These are phyloP conservation scores for Chloropsis cyanopogon DNA, from an alignment of 2,113 vertebrate genomes.

Conservation along the genomic window DNA sequence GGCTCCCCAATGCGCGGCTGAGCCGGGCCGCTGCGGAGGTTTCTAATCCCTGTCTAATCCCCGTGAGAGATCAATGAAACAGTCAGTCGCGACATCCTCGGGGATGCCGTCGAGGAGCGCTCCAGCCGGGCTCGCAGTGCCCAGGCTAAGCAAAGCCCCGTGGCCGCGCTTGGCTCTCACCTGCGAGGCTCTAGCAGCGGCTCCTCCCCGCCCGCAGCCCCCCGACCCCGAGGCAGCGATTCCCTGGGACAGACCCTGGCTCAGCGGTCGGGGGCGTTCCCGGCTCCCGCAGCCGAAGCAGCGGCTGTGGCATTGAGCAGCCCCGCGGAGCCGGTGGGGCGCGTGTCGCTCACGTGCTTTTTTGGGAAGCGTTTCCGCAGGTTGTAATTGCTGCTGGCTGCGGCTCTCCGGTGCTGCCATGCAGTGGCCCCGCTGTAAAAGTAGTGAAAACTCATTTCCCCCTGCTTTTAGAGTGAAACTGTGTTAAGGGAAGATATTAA, in stretches of 20 bases:
- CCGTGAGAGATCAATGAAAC: conserved; percentile 62
- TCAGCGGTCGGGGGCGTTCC: background rate
- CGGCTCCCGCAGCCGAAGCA: rapidly evolving
- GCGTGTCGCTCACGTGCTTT: background rate
- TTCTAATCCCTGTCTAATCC: conserved; percentile 70
- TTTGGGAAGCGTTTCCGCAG: background rate
- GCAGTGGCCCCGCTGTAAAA: background rate
- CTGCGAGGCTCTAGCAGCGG: background rate
- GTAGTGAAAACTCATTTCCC: background rate
- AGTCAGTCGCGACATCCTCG: conserved; percentile 33
- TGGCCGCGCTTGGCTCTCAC: background rate
- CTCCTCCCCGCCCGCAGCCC: background rate
- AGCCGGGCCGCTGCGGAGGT: conserved; percentile 23
- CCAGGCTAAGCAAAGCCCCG: background rate
- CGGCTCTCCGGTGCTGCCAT: background rate
- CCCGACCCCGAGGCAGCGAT: background rate
- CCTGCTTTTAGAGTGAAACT: background rate
- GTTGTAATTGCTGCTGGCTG: background rate
- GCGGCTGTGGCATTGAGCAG: background rate
- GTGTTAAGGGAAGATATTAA: background rate
- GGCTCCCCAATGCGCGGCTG: conserved; percentile 13
- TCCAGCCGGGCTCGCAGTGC: background rate
- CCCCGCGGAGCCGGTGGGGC: background rate
- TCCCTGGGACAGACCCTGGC: background rate
- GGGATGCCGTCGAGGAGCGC: conserved; percentile 8